Evolutionary conservation across 2,113 vertebrate genomes (phyloP).

Genomic region (Origma solitaria): DNA sequence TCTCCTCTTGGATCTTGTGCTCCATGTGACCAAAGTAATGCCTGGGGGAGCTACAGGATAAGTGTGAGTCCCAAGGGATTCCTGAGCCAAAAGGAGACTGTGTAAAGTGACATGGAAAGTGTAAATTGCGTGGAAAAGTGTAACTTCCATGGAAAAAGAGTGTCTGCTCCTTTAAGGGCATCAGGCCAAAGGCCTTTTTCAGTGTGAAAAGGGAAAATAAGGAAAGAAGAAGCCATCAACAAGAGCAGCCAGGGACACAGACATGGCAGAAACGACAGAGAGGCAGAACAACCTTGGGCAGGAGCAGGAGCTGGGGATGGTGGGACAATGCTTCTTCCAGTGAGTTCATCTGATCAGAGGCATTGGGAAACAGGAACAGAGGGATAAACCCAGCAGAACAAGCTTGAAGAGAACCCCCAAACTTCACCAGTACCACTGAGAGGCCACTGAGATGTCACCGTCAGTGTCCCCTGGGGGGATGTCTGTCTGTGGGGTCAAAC

Average conservation of each 20-base stretch:
- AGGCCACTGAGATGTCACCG: fast-evolving
- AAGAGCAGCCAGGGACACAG: not conserved
- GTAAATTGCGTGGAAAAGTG: not conserved
- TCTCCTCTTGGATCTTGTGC: not conserved
- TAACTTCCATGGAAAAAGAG: not conserved
- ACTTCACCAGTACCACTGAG: too few species aligned
- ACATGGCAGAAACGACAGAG: too few species aligned
- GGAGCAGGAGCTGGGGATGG: not conserved
- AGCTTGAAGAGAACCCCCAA: not conserved
- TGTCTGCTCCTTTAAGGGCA: not conserved
- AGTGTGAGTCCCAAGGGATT: not conserved
- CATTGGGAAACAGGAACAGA: not conserved
- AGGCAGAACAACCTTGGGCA: not conserved
- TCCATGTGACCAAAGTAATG: not conserved
- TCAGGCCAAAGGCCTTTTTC: not conserved
- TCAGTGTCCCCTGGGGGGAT: not conserved
- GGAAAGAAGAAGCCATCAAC: not conserved
- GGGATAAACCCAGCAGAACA: too few species aligned
- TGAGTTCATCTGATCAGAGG: not conserved
- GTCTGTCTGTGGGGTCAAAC: not conserved
- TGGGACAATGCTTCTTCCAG: not conserved
- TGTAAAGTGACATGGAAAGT: not conserved
- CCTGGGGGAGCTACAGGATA: not conserved
- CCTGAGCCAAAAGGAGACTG: not conserved
- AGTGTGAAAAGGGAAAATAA: not conserved